phyloP scores from a whole-genome alignment of 2,888 invertebrate genomes.

The Mylabris sibirica region DNA sequence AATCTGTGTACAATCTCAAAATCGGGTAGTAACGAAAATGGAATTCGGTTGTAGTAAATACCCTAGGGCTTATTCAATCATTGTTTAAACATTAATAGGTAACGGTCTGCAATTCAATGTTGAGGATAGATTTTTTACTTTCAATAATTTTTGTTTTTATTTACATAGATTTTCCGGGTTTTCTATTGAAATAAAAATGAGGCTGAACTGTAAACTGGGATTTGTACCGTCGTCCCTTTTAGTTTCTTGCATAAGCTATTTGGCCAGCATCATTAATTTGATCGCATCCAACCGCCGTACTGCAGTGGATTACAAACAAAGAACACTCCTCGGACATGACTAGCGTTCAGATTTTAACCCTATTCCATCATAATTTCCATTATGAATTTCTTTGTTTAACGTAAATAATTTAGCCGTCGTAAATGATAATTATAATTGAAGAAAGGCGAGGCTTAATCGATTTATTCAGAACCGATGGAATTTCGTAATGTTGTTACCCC shows the following conservation, averaged over 20 bases:
- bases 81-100: slow-evolving; percentile 51
- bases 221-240: neutral
- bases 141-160: neutral
- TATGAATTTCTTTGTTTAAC: neutral
- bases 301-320: neutral
- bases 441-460: neutral
- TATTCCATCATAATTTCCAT: neutral
- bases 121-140: neutral
- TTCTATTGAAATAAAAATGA: neutral
- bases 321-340: neutral
- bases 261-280: neutral
- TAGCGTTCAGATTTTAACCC: neutral
- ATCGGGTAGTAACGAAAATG: slow-evolving; percentile 39
- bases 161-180: neutral
- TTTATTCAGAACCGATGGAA: neutral
- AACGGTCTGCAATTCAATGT: slow-evolving; percentile 31
- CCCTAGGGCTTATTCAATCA: slow-evolving; percentile 50
- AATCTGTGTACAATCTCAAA: slow-evolving; percentile 22
- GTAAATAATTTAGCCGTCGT: neutral
- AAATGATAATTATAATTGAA: neutral
- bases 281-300: neutral
- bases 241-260: slow-evolving; percentile 5
- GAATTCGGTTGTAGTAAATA: slow-evolving; percentile 46
- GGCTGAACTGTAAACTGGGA: neutral
- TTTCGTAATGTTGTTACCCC: neutral